Evolutionary conservation across 2,113 vertebrate genomes (phyloP), one percentile per base, ranked within the genome.

Genomic region (Lasiurus cinereus): DNA sequence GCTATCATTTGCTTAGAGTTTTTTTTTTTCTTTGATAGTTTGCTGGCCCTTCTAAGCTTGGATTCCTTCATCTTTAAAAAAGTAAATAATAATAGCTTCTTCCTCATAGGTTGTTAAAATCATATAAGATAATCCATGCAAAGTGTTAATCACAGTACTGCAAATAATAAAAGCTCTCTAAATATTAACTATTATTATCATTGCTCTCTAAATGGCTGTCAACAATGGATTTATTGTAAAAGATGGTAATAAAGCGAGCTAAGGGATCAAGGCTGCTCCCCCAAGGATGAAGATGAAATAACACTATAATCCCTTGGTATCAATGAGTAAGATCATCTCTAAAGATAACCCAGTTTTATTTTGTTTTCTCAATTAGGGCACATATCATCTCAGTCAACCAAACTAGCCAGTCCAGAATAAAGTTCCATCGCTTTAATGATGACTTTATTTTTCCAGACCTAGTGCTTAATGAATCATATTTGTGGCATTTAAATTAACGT

Each of bases 151-250:
- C 59, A 87, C 36, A 64, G 16, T 22, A 1, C 27, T 94, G 11
- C 52, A 92, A 90, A 87, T 84, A 93, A 77, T 72, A 87, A 64
- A 94, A 72, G 24, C 24, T 87, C 29, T 54, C 93, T 77, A 94
- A 96, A 73, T 85, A 27, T 92, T 83, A 93, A 94, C 77, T 90
- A n/a, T 82, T 96, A 77, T 86, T 70, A 79, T 93, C 87, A 69
- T 78, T 91, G 21, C 15, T 93, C 59, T 80, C 31, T 92, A 95
- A 96, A 56, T 96, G 6, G 72, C n/a, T 80, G 39, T n/a, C 21
- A 18, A 46, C 70, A 33, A 46, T 22, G 10, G 66, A 10, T 83
- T 96, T 91, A 93, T 76, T 91, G 36, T 33, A 36, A 84, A 91
- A 78, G 31, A 70, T 0, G 0, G 3, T 74, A 78, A 96, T 67